Evolutionary conservation across 2,888 invertebrate species (phyloP).

Genomic region (Leptarthrus brevirostris): DNA sequence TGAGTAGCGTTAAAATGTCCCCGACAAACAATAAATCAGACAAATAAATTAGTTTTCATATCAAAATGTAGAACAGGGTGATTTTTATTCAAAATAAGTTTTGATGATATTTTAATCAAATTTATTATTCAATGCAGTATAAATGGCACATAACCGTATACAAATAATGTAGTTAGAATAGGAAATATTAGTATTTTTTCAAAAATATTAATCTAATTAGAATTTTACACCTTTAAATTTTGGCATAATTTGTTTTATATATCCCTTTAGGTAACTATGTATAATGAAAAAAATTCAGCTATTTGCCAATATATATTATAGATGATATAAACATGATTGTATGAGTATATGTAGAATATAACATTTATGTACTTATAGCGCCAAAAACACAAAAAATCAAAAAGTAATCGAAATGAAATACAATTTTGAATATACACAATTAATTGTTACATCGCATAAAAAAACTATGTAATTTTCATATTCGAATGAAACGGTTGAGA

Average conservation of each 20-base stretch:
- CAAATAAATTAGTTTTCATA: slow-evolving; percentile 45
- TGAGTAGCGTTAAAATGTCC: slow-evolving; percentile 31
- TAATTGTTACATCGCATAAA: not conserved
- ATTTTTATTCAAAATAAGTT: slow-evolving; percentile 29
- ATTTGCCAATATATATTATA: too few relatives aligned
- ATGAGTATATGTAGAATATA: too few relatives aligned
- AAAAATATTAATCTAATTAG: slow-evolving; percentile 13
- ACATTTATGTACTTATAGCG: too few relatives aligned
- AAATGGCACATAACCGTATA: not conserved
- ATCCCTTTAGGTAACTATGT: slow-evolving; percentile 1
- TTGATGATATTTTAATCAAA: slow-evolving; percentile 9
- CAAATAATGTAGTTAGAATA: slow-evolving; percentile 18
- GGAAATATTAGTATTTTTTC: slow-evolving; percentile 2
- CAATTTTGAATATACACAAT: too few relatives aligned
- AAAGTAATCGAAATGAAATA: too few relatives aligned
- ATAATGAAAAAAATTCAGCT: not conserved
- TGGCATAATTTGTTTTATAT: not conserved
- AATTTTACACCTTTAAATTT: slow-evolving; percentile 10
- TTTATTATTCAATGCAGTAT: not conserved
- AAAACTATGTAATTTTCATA: slow-evolving; percentile 19
- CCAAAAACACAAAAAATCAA: too few relatives aligned
- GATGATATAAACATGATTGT: too few relatives aligned
- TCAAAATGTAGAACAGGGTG: slow-evolving; percentile 42
- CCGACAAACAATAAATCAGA: slow-evolving; percentile 43
- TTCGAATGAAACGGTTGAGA: slow-evolving; percentile 16